phyloP scores from a whole-genome alignment of 2,797 vertebrate genomes.

The Cuculus canorus region DNA sequence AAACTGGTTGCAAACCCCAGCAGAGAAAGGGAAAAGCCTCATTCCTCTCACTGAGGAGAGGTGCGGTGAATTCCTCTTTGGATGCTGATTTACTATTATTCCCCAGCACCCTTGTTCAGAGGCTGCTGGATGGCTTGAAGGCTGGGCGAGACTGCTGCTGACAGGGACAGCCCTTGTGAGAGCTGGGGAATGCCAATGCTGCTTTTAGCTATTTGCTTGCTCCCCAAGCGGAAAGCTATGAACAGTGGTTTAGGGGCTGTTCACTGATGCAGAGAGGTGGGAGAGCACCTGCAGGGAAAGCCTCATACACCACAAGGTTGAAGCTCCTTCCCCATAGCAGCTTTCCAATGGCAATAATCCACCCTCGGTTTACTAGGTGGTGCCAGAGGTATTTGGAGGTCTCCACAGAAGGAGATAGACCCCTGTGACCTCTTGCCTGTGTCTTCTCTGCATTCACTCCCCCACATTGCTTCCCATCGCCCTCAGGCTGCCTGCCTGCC shows the following conservation, averaged over 20 bases:
- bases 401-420: neutral
- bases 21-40: neutral
- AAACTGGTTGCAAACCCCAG: neutral
- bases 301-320: neutral
- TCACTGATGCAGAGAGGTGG: neutral
- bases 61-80: neutral
- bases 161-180: neutral
- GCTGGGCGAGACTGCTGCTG: neutral
- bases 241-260: neutral
- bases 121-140: neutral
- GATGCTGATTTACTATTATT: neutral
- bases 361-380: neutral
- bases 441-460: neutral
- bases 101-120: neutral
- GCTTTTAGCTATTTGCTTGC: neutral
- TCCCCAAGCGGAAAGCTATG: neutral
- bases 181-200: neutral
- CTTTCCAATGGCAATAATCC: neutral
- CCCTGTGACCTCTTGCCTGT: neutral
- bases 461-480: neutral
- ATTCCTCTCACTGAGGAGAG: neutral
- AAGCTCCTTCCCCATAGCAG: neutral
- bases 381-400: neutral
- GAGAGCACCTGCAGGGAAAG: neutral
- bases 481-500: neutral